Conservation (phyloP, 2,888 invertebrate species). For the Reticulitermes lucifugus region DNA sequence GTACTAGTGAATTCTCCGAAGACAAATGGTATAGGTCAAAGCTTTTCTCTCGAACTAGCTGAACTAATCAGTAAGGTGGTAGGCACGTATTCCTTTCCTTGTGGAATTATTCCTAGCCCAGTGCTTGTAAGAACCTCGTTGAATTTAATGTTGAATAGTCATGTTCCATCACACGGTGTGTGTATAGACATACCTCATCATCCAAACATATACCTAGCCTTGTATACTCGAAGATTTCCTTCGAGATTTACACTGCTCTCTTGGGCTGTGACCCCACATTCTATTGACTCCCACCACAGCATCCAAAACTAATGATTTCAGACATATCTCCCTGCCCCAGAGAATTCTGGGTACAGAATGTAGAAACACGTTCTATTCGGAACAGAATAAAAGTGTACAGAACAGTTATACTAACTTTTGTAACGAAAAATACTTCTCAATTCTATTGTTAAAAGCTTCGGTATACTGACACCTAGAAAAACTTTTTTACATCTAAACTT, state of each 20-base stretch:
- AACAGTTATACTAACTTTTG: no score
- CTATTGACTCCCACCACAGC: no score
- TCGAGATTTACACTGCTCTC: background rate
- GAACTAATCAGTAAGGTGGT: background rate
- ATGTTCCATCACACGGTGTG: background rate
- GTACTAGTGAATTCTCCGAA: background rate
- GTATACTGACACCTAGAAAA: no score
- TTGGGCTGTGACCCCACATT: background rate
- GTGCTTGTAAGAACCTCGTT: background rate
- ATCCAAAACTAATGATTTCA: no score
- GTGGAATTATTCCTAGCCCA: background rate
- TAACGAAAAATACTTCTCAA: no score
- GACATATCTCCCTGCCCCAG: no score
- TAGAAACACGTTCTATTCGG: no score
- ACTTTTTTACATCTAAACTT: no score
- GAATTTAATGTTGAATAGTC: background rate
- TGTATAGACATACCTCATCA: background rate
- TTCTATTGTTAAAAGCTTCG: no score
- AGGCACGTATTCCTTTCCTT: background rate
- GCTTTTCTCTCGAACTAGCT: background rate
- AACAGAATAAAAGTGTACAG: no score
- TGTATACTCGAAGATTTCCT: constrained; percentile 1
- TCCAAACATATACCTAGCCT: background rate
- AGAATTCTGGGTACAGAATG: no score
- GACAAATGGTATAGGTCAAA: background rate